Percentiles rank a stretch among this genome's conserved stretches.
These are phyloP conservation scores for Caenorhabditis drosophilae DNA, from an alignment of 2,888 invertebrate species.

Conservation along the genomic window DNA sequence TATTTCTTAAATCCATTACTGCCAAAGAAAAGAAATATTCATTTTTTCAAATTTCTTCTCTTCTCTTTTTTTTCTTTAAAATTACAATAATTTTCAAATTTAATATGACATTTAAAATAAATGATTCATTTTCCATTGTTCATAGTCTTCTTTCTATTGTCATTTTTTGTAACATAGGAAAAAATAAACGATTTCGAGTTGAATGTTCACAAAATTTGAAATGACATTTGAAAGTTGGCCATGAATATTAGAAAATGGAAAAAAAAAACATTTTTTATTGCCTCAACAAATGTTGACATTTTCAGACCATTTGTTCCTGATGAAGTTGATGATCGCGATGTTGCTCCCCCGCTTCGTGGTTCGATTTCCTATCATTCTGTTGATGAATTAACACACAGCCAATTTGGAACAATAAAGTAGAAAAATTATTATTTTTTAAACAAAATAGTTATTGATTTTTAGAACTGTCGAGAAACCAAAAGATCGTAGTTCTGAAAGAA, in stretches of 20 bases:
- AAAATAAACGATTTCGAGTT: too few relatives aligned
- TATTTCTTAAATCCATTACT: neutral
- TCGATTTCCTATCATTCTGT: constrained; percentile 51
- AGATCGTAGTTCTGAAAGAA: constrained; percentile 56
- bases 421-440: neutral
- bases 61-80: neutral
- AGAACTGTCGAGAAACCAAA: constrained; percentile 57
- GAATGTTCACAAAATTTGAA: too few relatives aligned
- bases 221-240: too few relatives aligned
- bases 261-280: neutral
- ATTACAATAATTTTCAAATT: neutral
- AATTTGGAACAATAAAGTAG: constrained; percentile 46
- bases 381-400: constrained; percentile 55
- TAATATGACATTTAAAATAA: neutral
- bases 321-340: constrained; percentile 58
- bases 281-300: neutral
- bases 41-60: neutral
- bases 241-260: too few relatives aligned
- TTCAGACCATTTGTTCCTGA: constrained; percentile 68
- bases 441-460: constrained; percentile 3
- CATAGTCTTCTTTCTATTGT: too few relatives aligned
- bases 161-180: too few relatives aligned
- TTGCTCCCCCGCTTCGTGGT: constrained; percentile 54
- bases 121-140: neutral
- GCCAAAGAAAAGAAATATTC: neutral